phyloP scores from a whole-genome alignment of 2,797 vertebrate genomes.

The Hippopotamyrus pictus region DNA sequence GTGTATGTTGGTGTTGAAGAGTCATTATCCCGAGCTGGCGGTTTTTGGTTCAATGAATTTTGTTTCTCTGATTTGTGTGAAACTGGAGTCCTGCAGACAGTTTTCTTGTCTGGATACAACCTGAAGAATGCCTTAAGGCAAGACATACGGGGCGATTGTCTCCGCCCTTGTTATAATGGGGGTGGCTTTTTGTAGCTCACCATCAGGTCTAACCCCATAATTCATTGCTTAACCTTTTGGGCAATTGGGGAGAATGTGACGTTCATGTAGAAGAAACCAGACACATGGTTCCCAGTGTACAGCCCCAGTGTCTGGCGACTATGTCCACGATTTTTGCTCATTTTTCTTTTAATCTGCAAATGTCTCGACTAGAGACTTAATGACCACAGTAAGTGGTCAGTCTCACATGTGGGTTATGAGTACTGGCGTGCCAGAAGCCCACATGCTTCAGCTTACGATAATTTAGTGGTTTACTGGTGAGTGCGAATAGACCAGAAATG shows the following conservation, averaged over 20 bases:
- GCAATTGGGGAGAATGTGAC: background rate
- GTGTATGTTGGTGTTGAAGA: background rate
- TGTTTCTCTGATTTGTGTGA: background rate
- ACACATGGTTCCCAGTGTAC: background rate
- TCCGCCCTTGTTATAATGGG: background rate
- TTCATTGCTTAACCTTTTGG: background rate
- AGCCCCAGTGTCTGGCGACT: background rate
- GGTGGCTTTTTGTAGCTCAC: conserved; percentile 3
- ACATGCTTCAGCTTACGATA: background rate
- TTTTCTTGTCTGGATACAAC: background rate
- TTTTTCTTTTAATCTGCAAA: background rate
- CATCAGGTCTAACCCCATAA: background rate
- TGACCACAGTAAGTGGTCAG: background rate
- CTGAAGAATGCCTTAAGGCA: background rate
- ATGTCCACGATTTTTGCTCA: background rate
- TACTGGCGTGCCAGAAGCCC: background rate
- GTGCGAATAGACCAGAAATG: background rate
- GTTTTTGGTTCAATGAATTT: background rate
- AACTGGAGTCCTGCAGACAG: background rate
- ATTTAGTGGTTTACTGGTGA: background rate
- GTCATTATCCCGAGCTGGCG: background rate
- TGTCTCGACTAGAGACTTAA: conserved; percentile 10
- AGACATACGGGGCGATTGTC: background rate
- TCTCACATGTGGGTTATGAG: background rate
- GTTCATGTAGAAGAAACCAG: background rate